Evolutionary conservation across 2,113 vertebrate genomes (phyloP), one percentile per base, ranked within the genome.

Genomic region (Hiodon tergisus): DNA sequence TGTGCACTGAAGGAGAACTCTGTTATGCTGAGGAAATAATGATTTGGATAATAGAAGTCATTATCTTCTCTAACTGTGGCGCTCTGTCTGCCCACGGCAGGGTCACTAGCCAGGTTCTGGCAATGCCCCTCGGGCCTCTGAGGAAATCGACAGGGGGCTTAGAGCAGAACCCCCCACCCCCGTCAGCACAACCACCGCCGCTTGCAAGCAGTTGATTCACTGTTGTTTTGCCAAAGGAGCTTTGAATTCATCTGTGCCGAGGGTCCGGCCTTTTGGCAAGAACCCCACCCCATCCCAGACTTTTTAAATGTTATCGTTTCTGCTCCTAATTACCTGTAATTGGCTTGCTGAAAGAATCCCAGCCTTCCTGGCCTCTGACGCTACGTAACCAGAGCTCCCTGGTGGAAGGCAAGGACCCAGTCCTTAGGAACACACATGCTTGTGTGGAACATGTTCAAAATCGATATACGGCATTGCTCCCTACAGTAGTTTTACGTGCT

Each of bases 271-370:
- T 91, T 90, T 86, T 90, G 86, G 87, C 81, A 78, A 82, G 85
- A 73, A 83, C 16, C 57, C 54, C 54, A 31, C 31, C 31, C 31
- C 31, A 9, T 13, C 51, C 7, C 16, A 53, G 82, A 81, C 81
- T 81, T 84, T 83, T 87, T 90, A 84, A 90, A 89, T 71, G 88
- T 91, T 91, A 90, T 92, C 89, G 86, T 86, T 90, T 86, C 83
- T 87, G 88, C 83, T 70, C 80, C 86, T 89, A 92, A 92, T 89
- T 85, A 89, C 84, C 87, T 78, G 89, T 88, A 84, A 88, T 87
- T 85, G 88, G 78, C 85, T 76, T 79, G 81, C 80, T 82, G 89
- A 88, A 88, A 89, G 67, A 6, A 90, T 90, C 87, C 85, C 50
- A 88, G 86, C 88, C 88, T 84, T 79, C 87, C 83, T 86, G 75